These are phyloP conservation scores for Eucera pruinosa DNA, from an alignment of 2,888 invertebrate species.

Conservation along the genomic window DNA sequence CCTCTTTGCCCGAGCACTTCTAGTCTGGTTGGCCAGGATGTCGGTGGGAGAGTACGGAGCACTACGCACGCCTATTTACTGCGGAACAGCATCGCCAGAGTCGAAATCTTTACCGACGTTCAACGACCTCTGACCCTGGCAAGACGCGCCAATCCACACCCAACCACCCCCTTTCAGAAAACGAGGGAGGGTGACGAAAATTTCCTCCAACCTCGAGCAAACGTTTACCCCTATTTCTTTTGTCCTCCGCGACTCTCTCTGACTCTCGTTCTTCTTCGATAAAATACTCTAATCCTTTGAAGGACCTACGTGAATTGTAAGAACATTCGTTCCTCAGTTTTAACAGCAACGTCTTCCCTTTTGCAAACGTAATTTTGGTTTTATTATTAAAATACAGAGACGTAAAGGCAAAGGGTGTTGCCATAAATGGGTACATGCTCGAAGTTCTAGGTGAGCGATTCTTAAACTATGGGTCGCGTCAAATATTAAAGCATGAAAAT, in stretches of 20 bases:
- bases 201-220: constrained; percentile 50
- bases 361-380: no score
- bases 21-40: constrained; percentile 36
- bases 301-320: background rate
- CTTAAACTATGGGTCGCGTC: no score
- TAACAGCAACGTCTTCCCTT: no score
- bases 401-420: no score
- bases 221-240: constrained; percentile 47
- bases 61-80: constrained; percentile 66
- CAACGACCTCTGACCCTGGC: constrained; percentile 84
- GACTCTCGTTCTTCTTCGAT: background rate
- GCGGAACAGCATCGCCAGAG: constrained; percentile 64
- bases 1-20: constrained; percentile 30
- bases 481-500: no score
- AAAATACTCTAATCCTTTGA: background rate
- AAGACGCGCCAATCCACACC: constrained; percentile 70
- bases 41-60: constrained; percentile 42
- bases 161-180: background rate
- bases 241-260: constrained; percentile 1
- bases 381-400: no score
- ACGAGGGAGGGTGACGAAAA: constrained; percentile 50
- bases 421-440: no score
- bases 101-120: constrained; percentile 84
- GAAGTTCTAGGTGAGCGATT: no score
- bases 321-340: no score